These are phyloP conservation scores for Mustela lutreola DNA, from an alignment of 2,113 vertebrate genomes.

Conservation along the genomic window DNA sequence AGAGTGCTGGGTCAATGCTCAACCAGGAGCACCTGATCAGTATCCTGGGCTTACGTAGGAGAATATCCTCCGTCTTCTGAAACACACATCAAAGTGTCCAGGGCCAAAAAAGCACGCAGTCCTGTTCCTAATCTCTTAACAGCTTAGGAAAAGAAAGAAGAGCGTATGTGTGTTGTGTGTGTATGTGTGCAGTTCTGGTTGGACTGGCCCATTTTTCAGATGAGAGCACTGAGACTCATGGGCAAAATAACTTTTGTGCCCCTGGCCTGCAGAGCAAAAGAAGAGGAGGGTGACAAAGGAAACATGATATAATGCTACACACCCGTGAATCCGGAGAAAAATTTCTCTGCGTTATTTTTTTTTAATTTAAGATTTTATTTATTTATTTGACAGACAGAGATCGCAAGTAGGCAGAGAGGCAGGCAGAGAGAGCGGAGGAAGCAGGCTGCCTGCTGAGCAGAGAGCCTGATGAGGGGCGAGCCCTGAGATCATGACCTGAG, in stretches of 20 bases:
- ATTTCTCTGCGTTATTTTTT: not conserved
- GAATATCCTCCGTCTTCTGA: not conserved
- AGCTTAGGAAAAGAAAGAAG: not conserved
- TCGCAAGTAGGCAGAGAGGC: no score
- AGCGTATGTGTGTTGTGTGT: not conserved
- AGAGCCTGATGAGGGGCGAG: fast-evolving
- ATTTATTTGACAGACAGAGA: no score
- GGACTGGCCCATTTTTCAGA: not conserved
- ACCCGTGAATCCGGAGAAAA: not conserved
- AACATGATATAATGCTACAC: not conserved
- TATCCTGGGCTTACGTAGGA: no score
- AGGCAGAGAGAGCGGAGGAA: no score
- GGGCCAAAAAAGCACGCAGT: no score
- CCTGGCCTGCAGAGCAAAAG: not conserved
- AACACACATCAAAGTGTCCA: not conserved
- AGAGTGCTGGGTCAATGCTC: no score
- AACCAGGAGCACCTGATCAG: not conserved
- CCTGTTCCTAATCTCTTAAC: not conserved
- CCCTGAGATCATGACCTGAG: no score
- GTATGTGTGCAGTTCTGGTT: not conserved
- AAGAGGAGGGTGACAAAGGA: not conserved
- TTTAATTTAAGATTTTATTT: no score
- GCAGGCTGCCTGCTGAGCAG: no score
- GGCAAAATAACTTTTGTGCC: not conserved
- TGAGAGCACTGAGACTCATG: not conserved